phyloP scores from a whole-genome alignment of 2,888 invertebrate species.

The Volucella bombylans region DNA sequence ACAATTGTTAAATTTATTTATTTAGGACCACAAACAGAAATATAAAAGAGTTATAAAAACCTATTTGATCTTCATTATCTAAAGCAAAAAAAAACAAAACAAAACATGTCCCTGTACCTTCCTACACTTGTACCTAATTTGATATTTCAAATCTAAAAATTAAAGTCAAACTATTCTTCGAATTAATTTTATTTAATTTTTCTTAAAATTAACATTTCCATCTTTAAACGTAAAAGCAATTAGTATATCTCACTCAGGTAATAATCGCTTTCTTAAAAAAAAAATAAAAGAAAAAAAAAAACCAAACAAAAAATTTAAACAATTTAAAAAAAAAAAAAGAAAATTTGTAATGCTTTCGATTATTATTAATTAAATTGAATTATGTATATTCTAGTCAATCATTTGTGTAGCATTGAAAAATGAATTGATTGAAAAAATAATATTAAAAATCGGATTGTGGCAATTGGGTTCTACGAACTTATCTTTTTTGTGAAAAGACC shows the following conservation, averaged over 20 bases:
- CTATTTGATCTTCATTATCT: constrained; percentile 53
- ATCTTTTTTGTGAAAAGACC: constrained; percentile 6
- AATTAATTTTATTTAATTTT: constrained; percentile 19
- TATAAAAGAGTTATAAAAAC: background rate
- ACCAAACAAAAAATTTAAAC: background rate
- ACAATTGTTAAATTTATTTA: constrained; percentile 18
- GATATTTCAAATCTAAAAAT: constrained; percentile 17
- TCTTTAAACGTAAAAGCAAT: constrained; percentile 56
- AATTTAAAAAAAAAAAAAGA: constrained; percentile 34
- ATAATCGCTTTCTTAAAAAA: constrained; percentile 64
- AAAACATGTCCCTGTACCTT: constrained; percentile 49
- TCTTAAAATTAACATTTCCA: constrained; percentile 18
- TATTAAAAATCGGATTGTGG: background rate
- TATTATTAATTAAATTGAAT: constrained; percentile 45
- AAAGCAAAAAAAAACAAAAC: background rate
- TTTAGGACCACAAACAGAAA: background rate
- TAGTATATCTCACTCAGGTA: constrained; percentile 71
- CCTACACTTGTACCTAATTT: constrained; percentile 51
- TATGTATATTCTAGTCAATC: constrained; percentile 34
- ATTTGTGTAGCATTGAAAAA: constrained; percentile 35
- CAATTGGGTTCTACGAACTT: constrained; percentile 27
- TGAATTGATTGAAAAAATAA: constrained; percentile 3
- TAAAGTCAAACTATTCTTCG: constrained; percentile 16
- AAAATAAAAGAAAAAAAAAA: constrained; percentile 9
- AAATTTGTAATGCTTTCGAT: constrained; percentile 49